phyloP scores from a whole-genome alignment of 1,140 invertebrate species.

The Rhagoletis pomonella region DNA sequence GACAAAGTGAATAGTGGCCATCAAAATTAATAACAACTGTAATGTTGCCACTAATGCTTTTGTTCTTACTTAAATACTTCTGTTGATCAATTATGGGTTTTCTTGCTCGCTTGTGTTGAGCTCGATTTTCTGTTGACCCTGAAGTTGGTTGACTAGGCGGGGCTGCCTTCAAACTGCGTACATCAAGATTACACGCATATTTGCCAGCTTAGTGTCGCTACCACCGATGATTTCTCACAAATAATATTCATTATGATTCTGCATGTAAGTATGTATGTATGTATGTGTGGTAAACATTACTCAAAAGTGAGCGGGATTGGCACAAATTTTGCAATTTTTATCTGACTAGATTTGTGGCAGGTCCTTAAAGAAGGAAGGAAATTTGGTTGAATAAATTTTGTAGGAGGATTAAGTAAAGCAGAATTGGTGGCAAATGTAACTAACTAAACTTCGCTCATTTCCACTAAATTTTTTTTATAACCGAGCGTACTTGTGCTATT shows the following conservation, averaged over 20 bases:
- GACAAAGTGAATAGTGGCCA: neutral
- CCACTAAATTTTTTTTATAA: too few species aligned
- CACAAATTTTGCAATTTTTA: slow-evolving; percentile 44
- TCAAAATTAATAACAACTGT: slow-evolving; percentile 32
- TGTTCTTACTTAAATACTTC: neutral
- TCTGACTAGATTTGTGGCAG: neutral
- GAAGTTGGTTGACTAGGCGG: slow-evolving; percentile 7
- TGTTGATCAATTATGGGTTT: neutral
- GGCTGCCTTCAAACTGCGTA: neutral
- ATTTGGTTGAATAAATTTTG: too few species aligned
- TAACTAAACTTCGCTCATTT: too few species aligned
- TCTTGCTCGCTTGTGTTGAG: neutral
- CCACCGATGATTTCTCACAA: slow-evolving; percentile 2
- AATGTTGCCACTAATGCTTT: neutral
- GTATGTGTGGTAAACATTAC: neutral
- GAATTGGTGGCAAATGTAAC: too few species aligned
- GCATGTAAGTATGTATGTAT: neutral
- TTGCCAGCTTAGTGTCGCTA: slow-evolving; percentile 45
- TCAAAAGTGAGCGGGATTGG: neutral
- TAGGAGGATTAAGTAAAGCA: too few species aligned
- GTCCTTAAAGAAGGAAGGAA: neutral
- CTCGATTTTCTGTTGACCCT: slow-evolving; percentile 39
- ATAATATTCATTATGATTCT: slow-evolving; percentile 15
- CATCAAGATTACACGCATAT: slow-evolving; percentile 51
- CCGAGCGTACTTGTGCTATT: too few species aligned